Percentiles rank a stretch among this genome's conserved stretches.
Conservation (phyloP, 2,113 vertebrate genomes). For the Colaptes auratus region DNA sequence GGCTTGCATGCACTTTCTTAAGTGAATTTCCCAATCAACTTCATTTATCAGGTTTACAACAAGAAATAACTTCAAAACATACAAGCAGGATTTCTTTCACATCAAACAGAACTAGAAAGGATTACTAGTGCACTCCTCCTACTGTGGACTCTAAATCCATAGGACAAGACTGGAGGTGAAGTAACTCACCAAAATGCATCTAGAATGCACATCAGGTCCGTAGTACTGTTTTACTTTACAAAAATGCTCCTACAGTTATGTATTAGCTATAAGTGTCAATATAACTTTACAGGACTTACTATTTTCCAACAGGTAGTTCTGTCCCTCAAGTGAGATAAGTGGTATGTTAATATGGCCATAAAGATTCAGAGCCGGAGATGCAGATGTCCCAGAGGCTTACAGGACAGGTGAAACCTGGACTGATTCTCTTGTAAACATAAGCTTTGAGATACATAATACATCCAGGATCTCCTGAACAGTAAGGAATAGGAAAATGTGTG, state of each 20-base stretch:
- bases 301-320: background rate
- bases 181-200: background rate
- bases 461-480: background rate
- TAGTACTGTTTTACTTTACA: background rate
- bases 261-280: background rate
- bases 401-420: background rate
- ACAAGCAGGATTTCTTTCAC: background rate
- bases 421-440: background rate
- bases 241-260: background rate
- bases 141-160: background rate
- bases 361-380: background rate
- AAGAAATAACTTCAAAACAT: background rate
- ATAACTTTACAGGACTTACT: background rate
- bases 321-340: background rate
- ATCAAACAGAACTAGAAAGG: background rate
- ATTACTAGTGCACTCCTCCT: background rate
- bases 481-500: background rate
- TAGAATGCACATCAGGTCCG: background rate
- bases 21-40: background rate
- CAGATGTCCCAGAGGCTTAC: background rate
- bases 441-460: background rate
- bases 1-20: background rate
- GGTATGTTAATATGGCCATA: background rate
- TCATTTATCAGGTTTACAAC: background rate
- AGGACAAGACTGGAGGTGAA: background rate